phyloP scores from a whole-genome alignment of 2,888 invertebrate genomes.

The Fragum fragum region DNA sequence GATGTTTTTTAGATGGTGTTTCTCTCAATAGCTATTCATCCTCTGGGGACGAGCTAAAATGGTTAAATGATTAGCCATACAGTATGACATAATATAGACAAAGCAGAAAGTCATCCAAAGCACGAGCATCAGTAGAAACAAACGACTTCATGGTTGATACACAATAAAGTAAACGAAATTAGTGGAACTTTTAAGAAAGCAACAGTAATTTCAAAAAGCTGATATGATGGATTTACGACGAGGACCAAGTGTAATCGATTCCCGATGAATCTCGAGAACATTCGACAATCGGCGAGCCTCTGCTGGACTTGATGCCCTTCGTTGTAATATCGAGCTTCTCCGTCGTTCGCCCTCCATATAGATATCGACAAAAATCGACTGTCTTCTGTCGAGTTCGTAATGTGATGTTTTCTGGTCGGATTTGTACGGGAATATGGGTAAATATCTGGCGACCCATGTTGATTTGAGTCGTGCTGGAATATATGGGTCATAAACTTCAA shows the following conservation, averaged over 20 bases:
- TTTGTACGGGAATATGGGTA: slow-evolving; percentile 32
- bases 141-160: no score
- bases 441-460: slow-evolving; percentile 24
- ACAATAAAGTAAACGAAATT: no score
- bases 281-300: not conserved
- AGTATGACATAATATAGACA: no score
- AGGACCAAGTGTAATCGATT: slow-evolving; percentile 8
- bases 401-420: slow-evolving; percentile 15
- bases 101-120: no score
- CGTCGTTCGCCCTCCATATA: not conserved
- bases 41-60: no score
- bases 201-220: no score
- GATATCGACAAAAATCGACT: slow-evolving; percentile 1
- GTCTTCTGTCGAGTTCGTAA: slow-evolving; percentile 25
- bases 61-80: no score
- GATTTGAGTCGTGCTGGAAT: slow-evolving; percentile 40
- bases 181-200: no score
- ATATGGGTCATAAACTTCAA: slow-evolving; percentile 56
- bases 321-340: not conserved
- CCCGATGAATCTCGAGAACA: not conserved
- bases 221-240: slow-evolving; percentile 21
- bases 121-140: no score
- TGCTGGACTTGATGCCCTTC: not conserved
- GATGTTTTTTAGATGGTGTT: no score
- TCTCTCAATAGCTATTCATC: no score